Base-by-base conservation (phyloP, 2,113 vertebrate genomes). In the Eptatretus burgeri region DNA sequence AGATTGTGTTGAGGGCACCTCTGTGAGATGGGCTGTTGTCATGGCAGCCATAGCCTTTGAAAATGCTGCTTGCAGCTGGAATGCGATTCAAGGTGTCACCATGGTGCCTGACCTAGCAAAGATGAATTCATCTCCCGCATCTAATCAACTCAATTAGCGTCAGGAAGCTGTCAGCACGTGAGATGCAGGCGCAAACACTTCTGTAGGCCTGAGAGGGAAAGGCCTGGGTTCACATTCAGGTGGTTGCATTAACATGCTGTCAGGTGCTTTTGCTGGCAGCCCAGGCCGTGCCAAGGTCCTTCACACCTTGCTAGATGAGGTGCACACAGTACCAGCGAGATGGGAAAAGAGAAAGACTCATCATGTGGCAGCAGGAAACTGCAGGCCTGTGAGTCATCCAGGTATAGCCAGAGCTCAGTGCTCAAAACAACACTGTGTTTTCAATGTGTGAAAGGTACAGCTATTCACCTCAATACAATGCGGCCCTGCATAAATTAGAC, bases 101-200 rank as follows among this genome's bases (percentile, higher is more conserved):
- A 60, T 60, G 56, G 56, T 11, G 56, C n/a, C 56, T 60, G 56
- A 60, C 56, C 56, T 20, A 60, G n/a, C 56, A 60, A 60, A 60
- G 56, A 60, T 60, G 56, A 60, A 60, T 60, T 60, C 56, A 60
- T 60, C 56, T 60, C 56, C 56, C 56, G 56, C 56, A 60, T 60
- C 56, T 60, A 60, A 60, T 60, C 56, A 60, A 60, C 56, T 60
- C 56, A 60, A 60, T 60, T 60, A 60, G 56, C 20, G 56, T 60
- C 56, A 60, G 56, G 20, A 20, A 60, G 56, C 56, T 60, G 56
- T 60, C 56, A 20, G 56, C n/a, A 60, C n/a, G 56, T 17, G 56
- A 60, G 20, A 60, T n/a, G 56, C 56, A 60, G 56, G 56, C 56
- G 56, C 20, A 20, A 60, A 60, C 56, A 60, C 56, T 20, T 17